These are phyloP conservation scores for Rhamnusium bicolor DNA, from an alignment of 2,888 invertebrate species.

Conservation along the genomic window DNA sequence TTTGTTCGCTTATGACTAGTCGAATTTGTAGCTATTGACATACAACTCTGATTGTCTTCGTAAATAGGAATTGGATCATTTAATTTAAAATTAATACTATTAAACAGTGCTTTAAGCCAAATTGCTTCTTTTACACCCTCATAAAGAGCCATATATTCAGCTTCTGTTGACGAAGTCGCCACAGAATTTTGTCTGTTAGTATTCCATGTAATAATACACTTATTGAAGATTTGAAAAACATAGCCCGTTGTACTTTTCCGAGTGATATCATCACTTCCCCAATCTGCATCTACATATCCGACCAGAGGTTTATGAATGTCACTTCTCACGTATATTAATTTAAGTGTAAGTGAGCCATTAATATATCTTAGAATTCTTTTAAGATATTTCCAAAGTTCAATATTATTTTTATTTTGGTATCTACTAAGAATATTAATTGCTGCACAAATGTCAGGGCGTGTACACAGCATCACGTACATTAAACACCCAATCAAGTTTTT, in stretches of 20 bases:
- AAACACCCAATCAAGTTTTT: too few relatives aligned
- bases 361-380: constrained; percentile 58
- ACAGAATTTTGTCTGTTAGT: constrained; percentile 60
- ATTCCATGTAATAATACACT: constrained; percentile 58
- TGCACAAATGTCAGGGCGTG: too few relatives aligned
- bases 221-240: constrained; percentile 54
- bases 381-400: constrained; percentile 54
- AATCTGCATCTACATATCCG: constrained; percentile 61
- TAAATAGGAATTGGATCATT: constrained; percentile 47
- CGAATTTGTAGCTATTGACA: constrained; percentile 59
- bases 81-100: constrained; percentile 50
- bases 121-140: constrained; percentile 60
- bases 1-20: constrained; percentile 51
- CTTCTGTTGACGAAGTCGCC: constrained; percentile 57
- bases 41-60: constrained; percentile 64
- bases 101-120: constrained; percentile 58
- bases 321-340: constrained; percentile 51
- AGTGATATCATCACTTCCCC: constrained; percentile 45
- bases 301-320: constrained; percentile 47
- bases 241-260: constrained; percentile 51
- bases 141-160: constrained; percentile 51
- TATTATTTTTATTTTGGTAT: constrained; percentile 55
- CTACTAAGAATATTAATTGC: constrained; percentile 23
- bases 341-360: constrained; percentile 55
- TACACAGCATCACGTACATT: too few relatives aligned